These are phyloP conservation scores for Danaus plexippus DNA, from an alignment of 1,140 invertebrate genomes.

Conservation along the genomic window DNA sequence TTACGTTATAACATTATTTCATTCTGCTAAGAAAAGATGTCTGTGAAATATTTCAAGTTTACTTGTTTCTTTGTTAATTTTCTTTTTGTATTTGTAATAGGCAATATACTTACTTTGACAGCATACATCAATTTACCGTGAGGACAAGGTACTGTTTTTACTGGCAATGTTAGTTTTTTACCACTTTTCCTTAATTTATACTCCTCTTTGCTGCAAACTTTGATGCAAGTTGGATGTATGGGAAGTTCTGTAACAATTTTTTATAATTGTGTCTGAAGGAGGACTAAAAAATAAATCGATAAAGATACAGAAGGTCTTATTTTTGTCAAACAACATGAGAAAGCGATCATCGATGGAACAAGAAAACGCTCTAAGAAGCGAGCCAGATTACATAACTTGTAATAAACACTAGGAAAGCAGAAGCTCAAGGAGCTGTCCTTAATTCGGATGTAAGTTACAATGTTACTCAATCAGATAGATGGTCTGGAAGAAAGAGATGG, in stretches of 20 bases:
- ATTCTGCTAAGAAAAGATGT: neutral
- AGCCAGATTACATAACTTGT: constrained; percentile 55
- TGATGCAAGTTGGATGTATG: constrained; percentile 49
- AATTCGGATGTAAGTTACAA: constrained; percentile 20
- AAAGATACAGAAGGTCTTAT: too few species aligned
- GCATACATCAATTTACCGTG: constrained; percentile 58
- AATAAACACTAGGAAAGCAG: constrained; percentile 48
- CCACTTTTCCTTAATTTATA: constrained; percentile 38
- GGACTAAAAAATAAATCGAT: too few species aligned
- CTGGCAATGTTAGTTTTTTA: constrained; percentile 25
- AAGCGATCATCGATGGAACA: neutral
- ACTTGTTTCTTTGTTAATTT: neutral
- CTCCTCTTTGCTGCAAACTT: constrained; percentile 54
- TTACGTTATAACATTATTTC: constrained; percentile 7
- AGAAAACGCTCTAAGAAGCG: neutral
- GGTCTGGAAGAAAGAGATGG: constrained; percentile 14
- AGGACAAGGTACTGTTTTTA: constrained; percentile 34
- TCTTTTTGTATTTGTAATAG: too few species aligned
- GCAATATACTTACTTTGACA: constrained; percentile 47
- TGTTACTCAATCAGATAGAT: constrained; percentile 15
- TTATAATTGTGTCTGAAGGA: neutral
- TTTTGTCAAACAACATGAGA: neutral
- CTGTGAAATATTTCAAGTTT: neutral
- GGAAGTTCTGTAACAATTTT: constrained; percentile 34
- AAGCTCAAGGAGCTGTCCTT: constrained; percentile 15